phyloP scores from a whole-genome alignment of 2,113 vertebrate genomes.

The Gymnogyps californianus region DNA sequence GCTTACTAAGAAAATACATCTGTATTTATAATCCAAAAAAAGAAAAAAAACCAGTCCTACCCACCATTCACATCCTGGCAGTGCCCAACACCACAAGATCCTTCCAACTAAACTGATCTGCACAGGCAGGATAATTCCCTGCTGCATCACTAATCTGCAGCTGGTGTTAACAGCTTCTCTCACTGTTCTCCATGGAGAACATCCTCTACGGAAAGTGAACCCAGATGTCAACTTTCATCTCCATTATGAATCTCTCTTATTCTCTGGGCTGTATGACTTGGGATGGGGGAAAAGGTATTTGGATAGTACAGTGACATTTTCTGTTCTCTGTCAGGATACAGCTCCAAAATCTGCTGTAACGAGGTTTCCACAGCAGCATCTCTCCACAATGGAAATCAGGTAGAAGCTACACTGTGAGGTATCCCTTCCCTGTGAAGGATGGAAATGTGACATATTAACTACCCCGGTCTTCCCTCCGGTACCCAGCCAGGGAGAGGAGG shows the following conservation, averaged over 20 bases:
- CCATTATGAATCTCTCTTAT: not conserved
- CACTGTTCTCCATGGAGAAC: not conserved
- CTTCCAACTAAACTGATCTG: not conserved
- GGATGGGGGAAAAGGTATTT: not conserved
- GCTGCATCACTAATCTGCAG: not conserved
- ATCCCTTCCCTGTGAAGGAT: not conserved
- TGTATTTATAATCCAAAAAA: not conserved
- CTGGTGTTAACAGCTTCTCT: not conserved
- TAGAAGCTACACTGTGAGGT: rapidly evolving
- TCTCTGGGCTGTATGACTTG: not conserved
- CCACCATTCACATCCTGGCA: not conserved
- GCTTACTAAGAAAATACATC: not conserved
- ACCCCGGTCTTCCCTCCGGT: rapidly evolving
- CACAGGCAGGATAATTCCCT: not conserved
- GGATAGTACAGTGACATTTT: not conserved
- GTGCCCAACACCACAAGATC: not conserved
- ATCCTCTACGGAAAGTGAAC: not conserved
- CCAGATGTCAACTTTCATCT: not conserved
- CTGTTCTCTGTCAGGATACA: not conserved
- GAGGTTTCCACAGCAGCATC: not conserved
- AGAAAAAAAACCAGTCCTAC: not conserved
- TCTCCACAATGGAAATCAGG: not conserved
- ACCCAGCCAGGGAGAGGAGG: not conserved
- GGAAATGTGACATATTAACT: not conserved
- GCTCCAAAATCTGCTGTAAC: not conserved